These are phyloP conservation scores for Chinchilla lanigera DNA, from an alignment of 2,113 vertebrate genomes.

Conservation along the genomic window DNA sequence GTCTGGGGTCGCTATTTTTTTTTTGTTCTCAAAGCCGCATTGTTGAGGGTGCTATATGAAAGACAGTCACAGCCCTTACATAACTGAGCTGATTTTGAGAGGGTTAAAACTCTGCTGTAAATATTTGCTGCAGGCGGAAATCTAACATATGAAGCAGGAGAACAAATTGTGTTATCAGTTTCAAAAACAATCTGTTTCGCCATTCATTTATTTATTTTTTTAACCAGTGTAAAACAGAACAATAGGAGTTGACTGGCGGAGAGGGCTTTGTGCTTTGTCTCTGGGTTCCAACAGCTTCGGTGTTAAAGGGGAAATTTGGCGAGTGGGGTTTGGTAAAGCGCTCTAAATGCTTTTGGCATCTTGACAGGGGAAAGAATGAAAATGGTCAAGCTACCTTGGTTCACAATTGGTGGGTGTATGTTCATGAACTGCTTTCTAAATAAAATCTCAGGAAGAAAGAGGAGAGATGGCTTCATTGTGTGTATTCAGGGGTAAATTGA, in stretches of 20 bases:
- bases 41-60: background rate
- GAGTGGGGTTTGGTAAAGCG: conserved; percentile 67
- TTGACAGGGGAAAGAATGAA: conserved; percentile 76
- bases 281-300: conserved; percentile 69
- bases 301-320: conserved; percentile 77
- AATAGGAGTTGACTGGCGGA: conserved; percentile 55
- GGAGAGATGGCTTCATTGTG: background rate
- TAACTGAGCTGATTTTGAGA: conserved; percentile 74
- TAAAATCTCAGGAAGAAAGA: conserved; percentile 56
- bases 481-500: background rate
- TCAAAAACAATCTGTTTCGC: conserved; percentile 80
- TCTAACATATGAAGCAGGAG: conserved; percentile 80
- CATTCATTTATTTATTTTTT: conserved; percentile 78
- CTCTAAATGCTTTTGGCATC: conserved; percentile 79
- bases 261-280: conserved; percentile 74
- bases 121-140: conserved; percentile 73
- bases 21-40: conserved; percentile 73
- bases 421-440: conserved; percentile 27
- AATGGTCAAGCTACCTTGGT: conserved; percentile 64
- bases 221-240: conserved; percentile 71
- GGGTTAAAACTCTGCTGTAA: conserved; percentile 79
- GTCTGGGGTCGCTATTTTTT: conserved; percentile 68
- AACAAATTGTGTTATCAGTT: conserved; percentile 77
- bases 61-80: background rate
- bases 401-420: conserved; percentile 42